Evolutionary conservation across 2,113 vertebrate species (phyloP).

Genomic region (Pholis gunnellus): DNA sequence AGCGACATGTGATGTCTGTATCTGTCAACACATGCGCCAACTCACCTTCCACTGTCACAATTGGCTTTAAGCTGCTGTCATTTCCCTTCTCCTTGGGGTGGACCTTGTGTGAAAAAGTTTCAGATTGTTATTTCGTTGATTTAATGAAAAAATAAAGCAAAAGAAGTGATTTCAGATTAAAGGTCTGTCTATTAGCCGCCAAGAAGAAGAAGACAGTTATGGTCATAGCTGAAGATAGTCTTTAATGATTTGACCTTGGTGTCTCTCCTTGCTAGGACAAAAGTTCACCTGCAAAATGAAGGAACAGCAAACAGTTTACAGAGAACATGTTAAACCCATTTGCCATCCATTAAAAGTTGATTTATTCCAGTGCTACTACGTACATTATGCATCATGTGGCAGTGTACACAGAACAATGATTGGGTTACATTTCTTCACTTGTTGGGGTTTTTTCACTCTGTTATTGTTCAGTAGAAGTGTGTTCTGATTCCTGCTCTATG

Average conservation of each 20-base stretch:
- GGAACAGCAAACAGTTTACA: slow-evolving; percentile 73
- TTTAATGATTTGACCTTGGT: slow-evolving; percentile 78
- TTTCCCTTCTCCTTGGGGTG: neutral
- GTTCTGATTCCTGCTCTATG: slow-evolving; percentile 75
- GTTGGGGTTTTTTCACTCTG: slow-evolving; percentile 58
- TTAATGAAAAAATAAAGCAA: slow-evolving; percentile 10
- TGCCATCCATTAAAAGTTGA: slow-evolving; percentile 78
- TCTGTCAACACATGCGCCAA: slow-evolving; percentile 32
- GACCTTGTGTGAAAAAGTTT: slow-evolving; percentile 13
- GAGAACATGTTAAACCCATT: slow-evolving; percentile 76
- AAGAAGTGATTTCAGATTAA: neutral
- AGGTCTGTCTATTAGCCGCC: neutral
- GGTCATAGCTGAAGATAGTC: slow-evolving; percentile 74
- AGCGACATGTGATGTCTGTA: slow-evolving; percentile 25
- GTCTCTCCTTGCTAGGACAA: slow-evolving; percentile 75
- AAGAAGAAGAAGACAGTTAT: slow-evolving; percentile 33
- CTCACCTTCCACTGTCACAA: slow-evolving; percentile 31
- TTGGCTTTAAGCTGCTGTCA: slow-evolving; percentile 24
- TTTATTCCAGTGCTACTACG: slow-evolving; percentile 83
- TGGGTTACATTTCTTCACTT: slow-evolving; percentile 74
- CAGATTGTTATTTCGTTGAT: neutral
- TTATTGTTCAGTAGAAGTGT: slow-evolving; percentile 68
- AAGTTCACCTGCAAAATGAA: slow-evolving; percentile 78
- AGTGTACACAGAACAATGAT: slow-evolving; percentile 84
- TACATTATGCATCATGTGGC: slow-evolving; percentile 81